Evolutionary conservation across 1,140 invertebrate genomes (phyloP).

Genomic region (Drosophila melanica): DNA sequence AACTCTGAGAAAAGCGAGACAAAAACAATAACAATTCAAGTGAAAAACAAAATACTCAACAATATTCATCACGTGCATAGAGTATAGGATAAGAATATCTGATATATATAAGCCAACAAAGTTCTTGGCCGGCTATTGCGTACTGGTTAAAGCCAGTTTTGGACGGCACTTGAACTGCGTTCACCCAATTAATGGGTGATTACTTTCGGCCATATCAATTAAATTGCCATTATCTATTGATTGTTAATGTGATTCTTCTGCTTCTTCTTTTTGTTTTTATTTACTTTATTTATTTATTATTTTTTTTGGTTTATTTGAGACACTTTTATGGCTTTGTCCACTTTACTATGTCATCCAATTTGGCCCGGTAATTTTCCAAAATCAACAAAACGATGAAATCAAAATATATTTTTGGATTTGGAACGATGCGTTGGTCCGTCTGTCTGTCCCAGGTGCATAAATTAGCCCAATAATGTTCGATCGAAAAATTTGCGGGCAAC

Average conservation of each 20-base stretch:
- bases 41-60: constrained; percentile 40
- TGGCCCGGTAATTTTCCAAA: constrained; percentile 26
- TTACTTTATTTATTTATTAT: not conserved
- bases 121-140: constrained; percentile 16
- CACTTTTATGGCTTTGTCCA: constrained; percentile 37
- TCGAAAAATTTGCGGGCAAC: constrained; percentile 29
- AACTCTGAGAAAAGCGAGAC: constrained; percentile 21
- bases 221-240: constrained; percentile 28
- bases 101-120: constrained; percentile 6
- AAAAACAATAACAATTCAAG: constrained; percentile 59
- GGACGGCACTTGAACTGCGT: constrained; percentile 9
- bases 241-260: constrained; percentile 20
- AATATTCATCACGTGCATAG: constrained; percentile 58
- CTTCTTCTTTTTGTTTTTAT: no score
- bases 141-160: constrained; percentile 29
- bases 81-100: constrained; percentile 42
- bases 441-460: constrained; percentile 25
- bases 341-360: constrained; percentile 34
- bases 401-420: constrained; percentile 46
- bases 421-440: constrained; percentile 24
- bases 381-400: constrained; percentile 28
- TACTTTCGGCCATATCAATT: constrained; percentile 20
- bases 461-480: constrained; percentile 53
- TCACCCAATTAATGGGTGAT: constrained; percentile 29
- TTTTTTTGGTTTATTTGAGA: constrained; percentile 7